Evolutionary conservation across 2,888 invertebrate species (phyloP).

Genomic region (Campoplex capitator): DNA sequence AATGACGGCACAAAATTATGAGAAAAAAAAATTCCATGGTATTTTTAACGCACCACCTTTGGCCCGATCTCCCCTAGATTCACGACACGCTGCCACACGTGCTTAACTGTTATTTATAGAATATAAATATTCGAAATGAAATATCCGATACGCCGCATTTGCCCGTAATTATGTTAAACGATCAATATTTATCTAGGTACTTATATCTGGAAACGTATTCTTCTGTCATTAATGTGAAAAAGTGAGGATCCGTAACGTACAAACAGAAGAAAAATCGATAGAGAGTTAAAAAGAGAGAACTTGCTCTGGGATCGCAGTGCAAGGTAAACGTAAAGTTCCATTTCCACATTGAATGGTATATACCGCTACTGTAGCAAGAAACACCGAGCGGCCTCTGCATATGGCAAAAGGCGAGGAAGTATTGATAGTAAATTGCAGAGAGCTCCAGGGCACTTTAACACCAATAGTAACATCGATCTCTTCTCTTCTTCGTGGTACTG

Average conservation of each 20-base stretch:
- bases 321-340: not conserved
- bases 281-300: not conserved
- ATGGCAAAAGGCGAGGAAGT: conserved; percentile 39
- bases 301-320: not conserved
- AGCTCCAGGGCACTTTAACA: conserved; percentile 12
- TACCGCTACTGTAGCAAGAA: not conserved
- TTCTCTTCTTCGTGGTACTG: conserved; percentile 17
- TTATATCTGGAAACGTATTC: not conserved
- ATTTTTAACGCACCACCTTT: too few relatives aligned
- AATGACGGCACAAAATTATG: too few relatives aligned
- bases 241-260: too few relatives aligned
- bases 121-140: too few relatives aligned
- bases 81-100: too few relatives aligned
- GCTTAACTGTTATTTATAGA: too few relatives aligned
- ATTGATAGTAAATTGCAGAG: conserved; percentile 37
- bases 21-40: too few relatives aligned
- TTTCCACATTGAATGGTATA: not conserved
- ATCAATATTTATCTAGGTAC: not conserved
- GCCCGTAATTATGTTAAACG: not conserved
- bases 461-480: conserved; percentile 38
- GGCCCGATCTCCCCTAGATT: too few relatives aligned
- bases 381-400: not conserved
- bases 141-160: not conserved
- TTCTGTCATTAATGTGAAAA: not conserved
- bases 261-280: not conserved